Evolutionary conservation across 1,140 invertebrate genomes (phyloP).

Genomic region (Drosophila rhopaloa): DNA sequence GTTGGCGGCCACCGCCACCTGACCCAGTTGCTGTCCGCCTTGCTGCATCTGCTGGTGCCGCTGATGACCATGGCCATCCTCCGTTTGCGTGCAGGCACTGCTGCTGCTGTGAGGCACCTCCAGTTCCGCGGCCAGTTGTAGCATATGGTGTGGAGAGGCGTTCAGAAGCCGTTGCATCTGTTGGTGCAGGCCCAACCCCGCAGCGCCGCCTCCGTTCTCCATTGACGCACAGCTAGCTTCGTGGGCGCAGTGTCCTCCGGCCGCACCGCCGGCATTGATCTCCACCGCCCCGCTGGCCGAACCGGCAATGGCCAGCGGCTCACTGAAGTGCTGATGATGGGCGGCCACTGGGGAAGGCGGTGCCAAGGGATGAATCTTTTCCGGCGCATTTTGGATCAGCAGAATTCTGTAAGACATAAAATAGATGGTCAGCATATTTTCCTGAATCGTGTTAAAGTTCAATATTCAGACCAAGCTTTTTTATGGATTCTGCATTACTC

Average conservation of each 20-base stretch:
- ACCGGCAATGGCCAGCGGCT: slow-evolving; percentile 45
- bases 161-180: slow-evolving; percentile 64
- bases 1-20: slow-evolving; percentile 86
- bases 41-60: slow-evolving; percentile 50
- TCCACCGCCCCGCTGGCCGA: slow-evolving; percentile 57
- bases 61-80: slow-evolving; percentile 64
- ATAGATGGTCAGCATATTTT: background rate
- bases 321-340: slow-evolving; percentile 63
- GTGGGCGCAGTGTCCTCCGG: slow-evolving; percentile 29
- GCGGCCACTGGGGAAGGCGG: slow-evolving; percentile 85
- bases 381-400: slow-evolving; percentile 95
- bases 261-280: slow-evolving; percentile 49
- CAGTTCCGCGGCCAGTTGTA: slow-evolving; percentile 64
- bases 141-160: slow-evolving; percentile 67
- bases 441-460: no score
- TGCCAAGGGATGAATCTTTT: slow-evolving; percentile 87
- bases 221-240: slow-evolving; percentile 48
- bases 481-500: no score
- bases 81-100: slow-evolving; percentile 70
- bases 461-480: no score
- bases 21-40: slow-evolving; percentile 63
- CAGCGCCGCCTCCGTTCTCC: slow-evolving; percentile 36
- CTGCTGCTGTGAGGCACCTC: slow-evolving; percentile 58
- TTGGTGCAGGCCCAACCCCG: slow-evolving; percentile 34
- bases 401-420: slow-evolving; percentile 89